A percentile compares a stretch with the other conserved stretches of the same genome.
phyloP scores from a whole-genome alignment of 2,888 invertebrate species.

The Crocallis elinguaria region DNA sequence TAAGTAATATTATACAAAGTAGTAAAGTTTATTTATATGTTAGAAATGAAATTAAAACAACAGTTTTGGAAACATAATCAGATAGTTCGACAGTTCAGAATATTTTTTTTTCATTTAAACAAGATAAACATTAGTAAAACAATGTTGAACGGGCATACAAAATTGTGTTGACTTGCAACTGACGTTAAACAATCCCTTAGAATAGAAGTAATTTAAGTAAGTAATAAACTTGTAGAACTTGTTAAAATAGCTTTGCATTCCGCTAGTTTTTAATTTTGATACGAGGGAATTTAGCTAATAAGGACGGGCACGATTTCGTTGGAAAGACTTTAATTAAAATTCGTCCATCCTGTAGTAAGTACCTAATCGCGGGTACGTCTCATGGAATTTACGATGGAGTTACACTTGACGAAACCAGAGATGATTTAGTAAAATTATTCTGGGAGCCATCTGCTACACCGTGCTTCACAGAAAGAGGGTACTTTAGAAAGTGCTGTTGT shows the following conservation, averaged over 20 bases:
- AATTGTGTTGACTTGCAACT: no score
- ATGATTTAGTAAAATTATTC: conserved; percentile 54
- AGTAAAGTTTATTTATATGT: no score
- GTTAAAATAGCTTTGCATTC: conserved; percentile 8
- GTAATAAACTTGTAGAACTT: background rate
- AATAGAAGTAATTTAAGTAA: background rate
- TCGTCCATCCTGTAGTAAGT: conserved; percentile 44
- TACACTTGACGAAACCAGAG: conserved; percentile 52
- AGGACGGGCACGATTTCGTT: conserved; percentile 19
- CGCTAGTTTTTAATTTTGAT: conserved; percentile 26
- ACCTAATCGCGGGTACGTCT: conserved; percentile 39
- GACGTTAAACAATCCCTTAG: background rate
- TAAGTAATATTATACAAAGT: no score
- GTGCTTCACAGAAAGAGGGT: conserved; percentile 32
- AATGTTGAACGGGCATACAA: no score
- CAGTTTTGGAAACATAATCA: no score
- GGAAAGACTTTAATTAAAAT: conserved; percentile 56
- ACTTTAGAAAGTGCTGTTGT: conserved; percentile 7
- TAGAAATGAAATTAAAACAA: no score
- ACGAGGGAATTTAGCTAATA: conserved; percentile 21
- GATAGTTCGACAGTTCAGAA: no score
- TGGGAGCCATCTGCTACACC: conserved; percentile 50
- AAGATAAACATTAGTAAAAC: no score
- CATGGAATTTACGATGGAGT: conserved; percentile 50
- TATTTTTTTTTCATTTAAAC: no score